Evolutionary conservation across 2,797 vertebrate genomes (phyloP).

Genomic region (Etheostoma perlongum): DNA sequence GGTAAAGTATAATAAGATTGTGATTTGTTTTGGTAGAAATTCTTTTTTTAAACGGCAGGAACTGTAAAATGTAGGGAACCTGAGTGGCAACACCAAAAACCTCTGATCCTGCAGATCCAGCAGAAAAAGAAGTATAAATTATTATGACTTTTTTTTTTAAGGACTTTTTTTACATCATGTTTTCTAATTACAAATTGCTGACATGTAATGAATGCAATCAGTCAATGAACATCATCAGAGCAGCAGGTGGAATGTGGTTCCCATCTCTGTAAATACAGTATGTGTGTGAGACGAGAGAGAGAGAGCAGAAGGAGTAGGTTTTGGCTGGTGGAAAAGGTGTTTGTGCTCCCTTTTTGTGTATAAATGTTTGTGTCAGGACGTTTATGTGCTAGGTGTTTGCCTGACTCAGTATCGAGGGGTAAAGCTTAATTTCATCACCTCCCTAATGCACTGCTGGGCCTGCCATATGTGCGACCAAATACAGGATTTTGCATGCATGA

Average conservation of each 20-base stretch:
- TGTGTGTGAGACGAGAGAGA: background rate
- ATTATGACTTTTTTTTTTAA: no score
- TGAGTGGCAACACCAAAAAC: background rate
- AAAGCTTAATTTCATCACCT: constrained; percentile 59
- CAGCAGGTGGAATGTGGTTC: background rate
- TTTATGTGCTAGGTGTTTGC: constrained; percentile 20
- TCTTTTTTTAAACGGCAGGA: background rate
- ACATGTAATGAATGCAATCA: background rate
- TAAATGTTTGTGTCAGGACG: background rate
- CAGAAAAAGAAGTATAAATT: no score
- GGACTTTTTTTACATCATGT: background rate
- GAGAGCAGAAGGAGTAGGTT: background rate
- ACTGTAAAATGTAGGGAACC: background rate
- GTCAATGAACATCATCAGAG: background rate
- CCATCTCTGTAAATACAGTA: background rate
- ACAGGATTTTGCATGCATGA: constrained; percentile 62
- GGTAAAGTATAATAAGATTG: background rate
- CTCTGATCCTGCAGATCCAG: background rate
- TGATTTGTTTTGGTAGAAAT: background rate
- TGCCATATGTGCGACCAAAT: constrained; percentile 62
- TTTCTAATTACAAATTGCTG: background rate
- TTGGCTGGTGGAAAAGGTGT: constrained; percentile 26
- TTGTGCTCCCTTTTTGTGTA: constrained; percentile 1
- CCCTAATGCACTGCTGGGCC: constrained; percentile 35
- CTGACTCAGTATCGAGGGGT: constrained; percentile 27